Percentiles rank a stretch among this genome's conserved stretches.
phyloP scores from a whole-genome alignment of 2,888 invertebrate genomes.

The Coleophora deauratella region DNA sequence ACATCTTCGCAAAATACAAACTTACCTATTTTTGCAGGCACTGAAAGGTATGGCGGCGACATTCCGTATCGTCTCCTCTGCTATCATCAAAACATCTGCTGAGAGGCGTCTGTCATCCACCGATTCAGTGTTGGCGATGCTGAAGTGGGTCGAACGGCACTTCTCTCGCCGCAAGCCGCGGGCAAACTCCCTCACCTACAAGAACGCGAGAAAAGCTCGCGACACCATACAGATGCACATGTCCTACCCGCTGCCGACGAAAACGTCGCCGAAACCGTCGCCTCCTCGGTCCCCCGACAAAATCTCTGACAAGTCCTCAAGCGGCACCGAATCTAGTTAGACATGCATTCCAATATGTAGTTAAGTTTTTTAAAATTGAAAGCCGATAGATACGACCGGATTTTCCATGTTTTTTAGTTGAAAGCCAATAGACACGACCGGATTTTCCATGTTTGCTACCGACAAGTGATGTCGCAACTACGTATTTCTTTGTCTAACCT shows the following conservation, averaged over 20 bases:
- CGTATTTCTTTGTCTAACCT: too few species aligned
- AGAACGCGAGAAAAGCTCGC: constrained; percentile 73
- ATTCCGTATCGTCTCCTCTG: constrained; percentile 89
- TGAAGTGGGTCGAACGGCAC: constrained; percentile 92
- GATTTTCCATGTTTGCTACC: too few species aligned
- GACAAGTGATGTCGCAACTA: too few species aligned
- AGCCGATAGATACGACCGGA: neutral
- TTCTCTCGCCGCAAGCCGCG: constrained; percentile 85
- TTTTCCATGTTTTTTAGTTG: too few species aligned
- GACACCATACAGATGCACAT: constrained; percentile 86
- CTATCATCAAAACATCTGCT: constrained; percentile 89
- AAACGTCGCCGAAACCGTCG: constrained; percentile 43
- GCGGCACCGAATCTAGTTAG: constrained; percentile 63
- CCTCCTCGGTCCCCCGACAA: constrained; percentile 48
- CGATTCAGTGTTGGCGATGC: constrained; percentile 90
- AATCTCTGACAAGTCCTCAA: constrained; percentile 45
- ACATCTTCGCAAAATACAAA: too few species aligned
- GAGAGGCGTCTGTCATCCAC: constrained; percentile 90
- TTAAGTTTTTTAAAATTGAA: neutral
- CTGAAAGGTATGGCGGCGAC: constrained; percentile 95
- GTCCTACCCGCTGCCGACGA: constrained; percentile 73
- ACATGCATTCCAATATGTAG: constrained; percentile 6
- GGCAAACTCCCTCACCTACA: constrained; percentile 78
- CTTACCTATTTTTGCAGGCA: constrained; percentile 69
- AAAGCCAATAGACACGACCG: neutral